Percentiles rank a stretch among this genome's conserved stretches.
These are phyloP conservation scores for Protomyctophum bolini DNA, from an alignment of 2,113 vertebrate species.

Conservation along the genomic window DNA sequence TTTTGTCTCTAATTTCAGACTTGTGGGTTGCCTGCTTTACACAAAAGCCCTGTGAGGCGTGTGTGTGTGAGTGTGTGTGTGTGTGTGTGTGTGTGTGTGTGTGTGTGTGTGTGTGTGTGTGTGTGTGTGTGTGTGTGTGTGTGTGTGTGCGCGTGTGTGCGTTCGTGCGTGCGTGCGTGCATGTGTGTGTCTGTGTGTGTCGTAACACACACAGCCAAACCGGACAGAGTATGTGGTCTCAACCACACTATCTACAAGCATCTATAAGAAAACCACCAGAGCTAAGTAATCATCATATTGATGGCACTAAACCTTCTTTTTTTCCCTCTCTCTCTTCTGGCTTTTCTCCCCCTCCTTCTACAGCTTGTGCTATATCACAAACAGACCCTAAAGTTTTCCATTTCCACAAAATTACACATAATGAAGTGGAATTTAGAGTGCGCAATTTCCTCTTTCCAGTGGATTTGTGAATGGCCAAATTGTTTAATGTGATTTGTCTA, in stretches of 20 bases:
- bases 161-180: too few species aligned
- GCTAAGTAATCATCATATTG: constrained; percentile 59
- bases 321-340: not conserved
- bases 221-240: constrained; percentile 57
- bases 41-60: constrained; percentile 39
- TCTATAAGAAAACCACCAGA: constrained; percentile 66
- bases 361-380: constrained; percentile 55
- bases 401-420: constrained; percentile 69
- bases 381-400: constrained; percentile 56
- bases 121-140: too few species aligned
- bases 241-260: constrained; percentile 63
- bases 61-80: too few species aligned
- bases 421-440: constrained; percentile 61
- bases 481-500: constrained; percentile 44
- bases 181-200: too few species aligned
- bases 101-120: too few species aligned
- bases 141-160: too few species aligned
- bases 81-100: too few species aligned
- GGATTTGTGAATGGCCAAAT: constrained; percentile 24
- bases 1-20: constrained; percentile 63
- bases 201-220: constrained; percentile 15
- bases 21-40: constrained; percentile 49
- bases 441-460: constrained; percentile 47
- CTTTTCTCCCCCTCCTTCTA: constrained; percentile 25
- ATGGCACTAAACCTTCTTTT: constrained; percentile 50